Evolutionary conservation across 2,888 invertebrate species (phyloP), one percentile per base, ranked within the genome.

Genomic region (Torymus aiolomorphi): DNA sequence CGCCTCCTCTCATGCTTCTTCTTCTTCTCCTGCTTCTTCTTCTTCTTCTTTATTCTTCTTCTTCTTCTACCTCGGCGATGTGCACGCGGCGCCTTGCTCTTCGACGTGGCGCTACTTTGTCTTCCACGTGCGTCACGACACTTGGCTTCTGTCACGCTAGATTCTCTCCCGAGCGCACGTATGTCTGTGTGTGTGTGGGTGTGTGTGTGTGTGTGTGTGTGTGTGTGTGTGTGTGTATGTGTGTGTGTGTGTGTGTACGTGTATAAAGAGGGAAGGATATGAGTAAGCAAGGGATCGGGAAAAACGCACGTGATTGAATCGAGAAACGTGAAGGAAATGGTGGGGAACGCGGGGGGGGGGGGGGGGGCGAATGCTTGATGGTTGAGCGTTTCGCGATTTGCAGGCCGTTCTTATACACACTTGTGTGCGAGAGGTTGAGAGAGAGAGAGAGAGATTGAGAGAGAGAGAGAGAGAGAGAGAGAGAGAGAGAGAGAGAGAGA

Each of bases 41-140:
- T 16, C 70, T 78, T 61, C 72, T 72, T 72, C 82, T 73, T n/a
- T n/a, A n/a, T n/a, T 71, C 59, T 20, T 62, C 70, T 31, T 54
- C 62, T 56, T 24, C 75, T 76, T 63, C 20, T 20, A 20, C 20
- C 52, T 52, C 69, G 75, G 69, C 31, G 18, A 16, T 52, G 76
- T 80, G 20, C 59, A 66, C 13, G 24, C 16, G 57, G 69, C 66
- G 61, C 74, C 16, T 51, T 31, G 31, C 70, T 61, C 73, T 80
- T 72, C 83, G 72, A 81, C 78, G 82, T 80, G 78, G 76, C 80
- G 82, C 81, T 81, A 82, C 82, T 83, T 83, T 82, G 83, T 84
- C 83, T 84, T 83, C 80, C 75, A 63, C 63, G 74, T 71, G 57
- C 42, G 42, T 57, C 76, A 52, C 75, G 69, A 63, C 63, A 59